A percentile compares a stretch with the other conserved stretches of the same genome.
Conservation (phyloP, 2,113 vertebrate genomes). For the Uropsilus gracilis region DNA sequence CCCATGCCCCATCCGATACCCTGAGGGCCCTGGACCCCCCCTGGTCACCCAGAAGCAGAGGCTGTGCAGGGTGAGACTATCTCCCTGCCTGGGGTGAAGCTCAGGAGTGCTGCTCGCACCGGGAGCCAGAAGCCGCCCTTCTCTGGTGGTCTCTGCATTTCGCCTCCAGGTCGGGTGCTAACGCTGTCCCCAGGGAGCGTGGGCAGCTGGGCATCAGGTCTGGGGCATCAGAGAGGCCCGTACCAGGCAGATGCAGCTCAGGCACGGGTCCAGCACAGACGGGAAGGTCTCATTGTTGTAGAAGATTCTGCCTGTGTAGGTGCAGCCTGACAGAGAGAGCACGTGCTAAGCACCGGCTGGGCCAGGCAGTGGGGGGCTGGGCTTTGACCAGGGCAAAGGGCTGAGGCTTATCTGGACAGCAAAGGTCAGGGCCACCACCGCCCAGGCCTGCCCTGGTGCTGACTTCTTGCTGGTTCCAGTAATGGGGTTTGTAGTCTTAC, state of each 20-base stretch:
- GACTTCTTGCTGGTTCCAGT: background rate
- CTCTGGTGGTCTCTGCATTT: background rate
- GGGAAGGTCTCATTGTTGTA: conserved; percentile 90
- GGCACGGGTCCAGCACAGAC: conserved; percentile 86
- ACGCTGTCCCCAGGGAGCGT: background rate
- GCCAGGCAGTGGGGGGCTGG: background rate
- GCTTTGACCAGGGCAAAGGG: background rate
- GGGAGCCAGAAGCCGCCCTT: background rate
- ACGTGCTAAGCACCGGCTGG: background rate
- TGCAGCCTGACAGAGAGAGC: conserved; percentile 83
- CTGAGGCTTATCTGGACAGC: background rate
- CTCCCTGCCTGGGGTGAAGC: background rate
- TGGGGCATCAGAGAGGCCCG: background rate
- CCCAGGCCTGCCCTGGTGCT: background rate
- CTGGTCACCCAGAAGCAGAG: background rate
- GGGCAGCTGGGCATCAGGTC: background rate
- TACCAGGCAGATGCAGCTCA: conserved; percentile 91
- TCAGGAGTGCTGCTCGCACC: background rate
- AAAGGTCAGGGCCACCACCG: background rate
- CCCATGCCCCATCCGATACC: too few relatives aligned
- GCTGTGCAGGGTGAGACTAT: background rate
- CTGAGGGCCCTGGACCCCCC: background rate
- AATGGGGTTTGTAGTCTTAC: background rate
- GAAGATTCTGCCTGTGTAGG: conserved; percentile 87
- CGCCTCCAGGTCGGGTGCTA: background rate